Conservation (phyloP, 1,140 invertebrate species). For the Drosophila chauvacae region DNA sequence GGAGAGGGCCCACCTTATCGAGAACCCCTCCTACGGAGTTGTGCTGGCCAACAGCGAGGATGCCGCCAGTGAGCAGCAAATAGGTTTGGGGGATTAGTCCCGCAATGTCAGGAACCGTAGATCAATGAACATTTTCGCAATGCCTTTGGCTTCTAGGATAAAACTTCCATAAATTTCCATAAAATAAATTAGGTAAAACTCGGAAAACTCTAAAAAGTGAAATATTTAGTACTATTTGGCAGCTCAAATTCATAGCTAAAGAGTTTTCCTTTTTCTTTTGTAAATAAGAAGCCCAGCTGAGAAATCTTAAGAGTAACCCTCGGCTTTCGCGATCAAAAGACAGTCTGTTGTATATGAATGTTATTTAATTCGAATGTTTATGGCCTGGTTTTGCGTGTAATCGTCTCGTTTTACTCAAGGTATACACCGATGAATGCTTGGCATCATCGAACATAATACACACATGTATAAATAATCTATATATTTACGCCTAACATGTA, state of each 20-base stretch:
- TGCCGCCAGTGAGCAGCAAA: conserved; percentile 35
- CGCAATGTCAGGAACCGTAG: background rate
- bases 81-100: conserved; percentile 23
- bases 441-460: conserved; percentile 61
- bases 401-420: conserved; percentile 20
- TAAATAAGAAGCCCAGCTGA: background rate
- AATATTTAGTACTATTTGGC: conserved; percentile 3
- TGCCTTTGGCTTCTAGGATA: background rate
- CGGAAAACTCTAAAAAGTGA: conserved; percentile 1
- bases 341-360: conserved; percentile 19
- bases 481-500: conserved; percentile 48
- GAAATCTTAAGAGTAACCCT: background rate
- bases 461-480: conserved; percentile 34
- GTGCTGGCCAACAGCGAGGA: conserved; percentile 58
- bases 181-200: background rate
- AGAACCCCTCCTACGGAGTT: conserved; percentile 77
- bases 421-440: conserved; percentile 60
- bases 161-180: background rate
- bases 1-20: conserved; percentile 61
- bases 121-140: background rate
- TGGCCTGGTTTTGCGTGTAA: conserved; percentile 62
- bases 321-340: conserved; percentile 1
- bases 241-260: conserved; percentile 10
- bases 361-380: conserved; percentile 66
- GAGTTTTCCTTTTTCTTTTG: background rate